Base-by-base conservation (phyloP, 1,140 invertebrate genomes). In the Papilio aristodemus region DNA sequence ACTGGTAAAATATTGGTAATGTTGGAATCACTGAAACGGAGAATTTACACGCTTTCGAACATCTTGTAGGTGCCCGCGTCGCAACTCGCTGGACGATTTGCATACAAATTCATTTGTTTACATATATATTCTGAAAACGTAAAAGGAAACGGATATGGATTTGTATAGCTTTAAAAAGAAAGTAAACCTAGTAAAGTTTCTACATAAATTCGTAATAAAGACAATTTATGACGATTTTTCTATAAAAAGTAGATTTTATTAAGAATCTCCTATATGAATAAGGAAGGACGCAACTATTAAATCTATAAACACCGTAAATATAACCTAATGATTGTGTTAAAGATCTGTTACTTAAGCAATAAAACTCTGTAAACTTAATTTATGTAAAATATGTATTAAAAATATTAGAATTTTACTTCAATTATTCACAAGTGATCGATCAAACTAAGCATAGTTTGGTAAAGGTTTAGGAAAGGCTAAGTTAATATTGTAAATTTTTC, bases 101-200 rank as follows among this genome's bases (percentile, higher is more conserved):
- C 72, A 76, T 80, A 75, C 72, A 77, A 80, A 81, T 74, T 82
- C 68, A 71, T 71, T 72, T 68, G 71, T 70, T 76, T 76, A 74
- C 69, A 76, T 71, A 73, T 67, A 58, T 72, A 72, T 74, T 74
- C 71, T 74, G 54, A 74, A 79, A 73, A 70, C 70, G 67, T 75
- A 75, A 77, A 73, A 62, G 71, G 67, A 71, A 72, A 72, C 70
- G 63, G 46, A 73, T 32, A 62, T 58, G 46, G 41, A 36, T 38
- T 37, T 38, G 58, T 71, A 68, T 67, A 39, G 43, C 50, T 69
- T 68, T 68, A 32, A 73, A 66, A 70, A 67, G 74, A 71, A 69
- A 73, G 71, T 73, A 43, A 67, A 73, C 69, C 72, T 63, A 58
- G 64, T 71, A 64, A 68, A 60, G 58, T 64, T 27, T 46, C 46